Evolutionary conservation across 2,888 invertebrate species (phyloP).

Genomic region (Pasiphila rectangulata): DNA sequence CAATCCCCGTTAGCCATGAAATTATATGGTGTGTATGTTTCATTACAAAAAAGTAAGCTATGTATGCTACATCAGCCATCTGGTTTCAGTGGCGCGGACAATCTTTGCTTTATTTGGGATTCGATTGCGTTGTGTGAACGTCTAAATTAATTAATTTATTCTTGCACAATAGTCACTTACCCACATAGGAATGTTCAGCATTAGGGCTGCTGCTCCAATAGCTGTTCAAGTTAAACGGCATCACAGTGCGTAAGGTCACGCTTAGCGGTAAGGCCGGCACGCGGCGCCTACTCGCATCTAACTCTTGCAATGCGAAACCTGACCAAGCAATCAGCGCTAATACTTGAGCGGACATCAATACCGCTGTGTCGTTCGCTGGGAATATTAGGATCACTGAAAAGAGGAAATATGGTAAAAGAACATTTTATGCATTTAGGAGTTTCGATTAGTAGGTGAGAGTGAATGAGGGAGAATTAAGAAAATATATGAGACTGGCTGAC

Average conservation of each 20-base stretch:
- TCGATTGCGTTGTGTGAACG: too few relatives aligned
- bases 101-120: too few relatives aligned
- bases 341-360: slow-evolving; percentile 59
- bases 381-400: slow-evolving; percentile 64
- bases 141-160: too few relatives aligned
- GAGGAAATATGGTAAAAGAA: not conserved
- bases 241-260: slow-evolving; percentile 49
- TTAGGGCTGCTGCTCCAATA: slow-evolving; percentile 71
- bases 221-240: slow-evolving; percentile 58
- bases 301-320: slow-evolving; percentile 66
- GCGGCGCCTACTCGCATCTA: slow-evolving; percentile 51
- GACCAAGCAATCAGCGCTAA: slow-evolving; percentile 62
- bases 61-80: too few relatives aligned
- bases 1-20: too few relatives aligned
- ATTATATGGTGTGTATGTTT: too few relatives aligned
- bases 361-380: slow-evolving; percentile 64
- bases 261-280: slow-evolving; percentile 62
- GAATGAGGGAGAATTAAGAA: not conserved
- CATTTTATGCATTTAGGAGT: too few relatives aligned
- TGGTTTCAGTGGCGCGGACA: too few relatives aligned
- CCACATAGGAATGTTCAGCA: slow-evolving; percentile 63
- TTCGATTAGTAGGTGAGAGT: not conserved
- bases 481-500: too few relatives aligned
- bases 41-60: too few relatives aligned
- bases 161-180: slow-evolving; percentile 47